A percentile compares a stretch with the other conserved stretches of the same genome.
These are phyloP conservation scores for Smithornis capensis DNA, from an alignment of 2,113 vertebrate genomes.

Conservation along the genomic window DNA sequence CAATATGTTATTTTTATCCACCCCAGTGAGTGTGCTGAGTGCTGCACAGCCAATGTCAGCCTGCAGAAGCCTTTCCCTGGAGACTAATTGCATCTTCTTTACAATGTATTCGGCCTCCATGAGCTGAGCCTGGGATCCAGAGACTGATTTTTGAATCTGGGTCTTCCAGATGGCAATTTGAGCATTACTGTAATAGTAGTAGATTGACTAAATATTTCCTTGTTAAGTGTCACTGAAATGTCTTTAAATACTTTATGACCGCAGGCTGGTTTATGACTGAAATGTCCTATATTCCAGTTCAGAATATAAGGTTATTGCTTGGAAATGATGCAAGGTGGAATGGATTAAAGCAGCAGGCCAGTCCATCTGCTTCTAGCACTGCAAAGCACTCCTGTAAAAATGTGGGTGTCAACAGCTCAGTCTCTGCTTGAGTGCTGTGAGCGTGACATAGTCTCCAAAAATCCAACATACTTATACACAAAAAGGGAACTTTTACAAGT, in stretches of 20 bases:
- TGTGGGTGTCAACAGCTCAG: background rate
- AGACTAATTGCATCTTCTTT: constrained; percentile 64
- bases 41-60: constrained; percentile 48
- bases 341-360: constrained; percentile 30
- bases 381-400: background rate
- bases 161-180: constrained; percentile 50
- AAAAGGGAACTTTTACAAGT: background rate
- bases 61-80: constrained; percentile 57
- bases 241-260: constrained; percentile 32
- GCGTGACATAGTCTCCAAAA: background rate
- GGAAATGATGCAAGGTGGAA: constrained; percentile 47
- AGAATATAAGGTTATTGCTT: constrained; percentile 45
- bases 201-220: constrained; percentile 56
- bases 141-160: constrained; percentile 49
- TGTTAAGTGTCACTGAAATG: constrained; percentile 47
- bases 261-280: background rate
- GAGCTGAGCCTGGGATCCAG: constrained; percentile 25
- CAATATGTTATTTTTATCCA: constrained; percentile 73
- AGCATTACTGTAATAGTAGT: background rate
- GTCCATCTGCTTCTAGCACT: constrained; percentile 15
- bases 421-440: background rate
- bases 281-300: background rate
- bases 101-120: constrained; percentile 21
- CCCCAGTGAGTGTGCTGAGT: constrained; percentile 17
- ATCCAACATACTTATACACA: background rate